Base-by-base conservation (phyloP, 2,797 vertebrate species). In the Anabacerthia variegaticeps region DNA sequence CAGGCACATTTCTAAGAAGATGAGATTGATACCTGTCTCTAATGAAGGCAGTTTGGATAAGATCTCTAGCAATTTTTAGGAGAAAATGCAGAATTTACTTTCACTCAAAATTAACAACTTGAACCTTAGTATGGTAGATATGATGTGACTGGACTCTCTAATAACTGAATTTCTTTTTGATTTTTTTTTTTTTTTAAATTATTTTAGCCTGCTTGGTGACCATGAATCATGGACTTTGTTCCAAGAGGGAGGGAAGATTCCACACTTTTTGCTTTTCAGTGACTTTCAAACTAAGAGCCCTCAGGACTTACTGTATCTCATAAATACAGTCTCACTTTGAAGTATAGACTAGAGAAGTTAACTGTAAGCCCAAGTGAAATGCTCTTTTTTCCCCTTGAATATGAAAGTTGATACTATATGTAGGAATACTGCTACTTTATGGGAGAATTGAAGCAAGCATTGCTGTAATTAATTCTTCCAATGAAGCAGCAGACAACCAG, bases 191-290 rank as follows among this genome's bases (percentile, higher is more conserved):
- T 67, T 69, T 72, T 43, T 19, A 22, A 28, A 81, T 76, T 28
- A 34, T 58, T 96, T 96, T 59, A 76, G 65, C 22, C 46, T 82
- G 66, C 69, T 96, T 92, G 39, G 49, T 97, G 55, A 32, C 78
- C 34, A 88, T 81, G 87, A 96, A 95, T 69, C 34, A 49, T 48
- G 92, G 92, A 84, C 85, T 86, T 86, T 74, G 62, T 91, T 95
- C 48, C 21, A 52, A 39, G 48, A 58, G 28, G 58, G 80, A 75
- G 34, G 36, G 51, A 84, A 81, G 73, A 73, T 66, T 85, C 66
- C 51, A 75, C 36, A 58, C 37, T 66, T 86, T 34, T 62, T 74
- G 28, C 39, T 86, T 93, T 88, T 84, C 51, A 43, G 49, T 82
- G 67, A 48, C 88, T 92, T 92, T 89, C 49, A 93, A 56, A 43